Evolutionary conservation across 2,888 invertebrate genomes (phyloP), one percentile per base, ranked within the genome.

Genomic region (Dicyrtomina minuta): DNA sequence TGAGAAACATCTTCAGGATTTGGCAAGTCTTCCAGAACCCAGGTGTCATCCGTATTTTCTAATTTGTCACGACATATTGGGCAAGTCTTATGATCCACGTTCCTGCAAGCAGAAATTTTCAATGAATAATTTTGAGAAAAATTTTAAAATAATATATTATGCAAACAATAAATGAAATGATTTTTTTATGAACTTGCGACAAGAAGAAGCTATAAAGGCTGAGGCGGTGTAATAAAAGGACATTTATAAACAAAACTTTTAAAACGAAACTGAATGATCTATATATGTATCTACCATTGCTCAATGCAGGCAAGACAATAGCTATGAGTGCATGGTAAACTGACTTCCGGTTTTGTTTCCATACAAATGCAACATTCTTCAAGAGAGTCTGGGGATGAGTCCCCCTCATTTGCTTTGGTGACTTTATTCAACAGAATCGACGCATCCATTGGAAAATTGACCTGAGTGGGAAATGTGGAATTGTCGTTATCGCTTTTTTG

Each of bases 301-400:
- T 89, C 88, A 75, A 90, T 89, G 80, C 90, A 90, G 62, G 85
- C 84, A 71, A 86, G 83, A 80, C 90, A 90, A 81, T 88, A 90
- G 77, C 86, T 86, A 80, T 90, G 90, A 1, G 88, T 83, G 81
- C 90, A 90, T 1, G 88, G 88, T 72, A 90, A 81, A 72, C 87
- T 86, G 33, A 89, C 85, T 80, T 89, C 88, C 0, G 88, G 87
- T 79, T 85, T 85, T 66, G 88, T 82, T 79, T 90, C 89, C 81
- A 90, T 85, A 80, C 90, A 90, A 78, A 90, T 89, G 79, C 88
- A 88, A 79, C 90, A 90, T 26, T 62, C 68, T 44, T 66, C 70
- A 12, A 13, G 4, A 33, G n/a, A n/a, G 22, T 33, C 33, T 8
- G 4, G 33, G 33, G 20, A 20, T 8, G 17, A 20, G 51, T 51